These are phyloP conservation scores for Plebejus anna DNA, from an alignment of 2,888 invertebrate species.

Conservation along the genomic window DNA sequence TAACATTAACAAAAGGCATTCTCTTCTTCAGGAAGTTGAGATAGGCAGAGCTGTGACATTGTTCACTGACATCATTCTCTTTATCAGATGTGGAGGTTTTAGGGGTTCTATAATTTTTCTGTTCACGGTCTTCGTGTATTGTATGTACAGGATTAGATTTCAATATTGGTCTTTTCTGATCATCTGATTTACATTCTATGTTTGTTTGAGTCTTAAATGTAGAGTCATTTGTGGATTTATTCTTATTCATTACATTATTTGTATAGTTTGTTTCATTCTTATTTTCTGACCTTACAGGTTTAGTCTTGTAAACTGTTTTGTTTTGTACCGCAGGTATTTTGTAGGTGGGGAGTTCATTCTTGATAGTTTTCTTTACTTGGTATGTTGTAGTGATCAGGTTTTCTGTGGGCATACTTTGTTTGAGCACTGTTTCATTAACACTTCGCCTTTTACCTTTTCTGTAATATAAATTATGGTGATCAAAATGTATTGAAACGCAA, in stretches of 20 bases:
- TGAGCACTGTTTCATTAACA: conserved; percentile 38
- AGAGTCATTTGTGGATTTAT: background rate
- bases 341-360: background rate
- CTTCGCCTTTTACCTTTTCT: conserved; percentile 68
- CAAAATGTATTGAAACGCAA: background rate
- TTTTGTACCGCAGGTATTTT: background rate
- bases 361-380: conserved; percentile 11
- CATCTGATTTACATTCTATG: background rate
- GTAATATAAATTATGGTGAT: conserved; percentile 33
- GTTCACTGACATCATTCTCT: conserved; percentile 4
- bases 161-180: background rate
- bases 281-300: background rate
- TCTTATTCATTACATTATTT: background rate
- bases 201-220: background rate
- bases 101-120: background rate
- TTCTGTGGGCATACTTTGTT: conserved; percentile 24
- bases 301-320: background rate
- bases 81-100: conserved; percentile 14
- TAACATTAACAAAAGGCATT: conserved; percentile 39
- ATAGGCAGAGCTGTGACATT: conserved; percentile 40
- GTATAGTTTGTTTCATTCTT: background rate
- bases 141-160: background rate
- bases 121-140: background rate
- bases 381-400: conserved; percentile 44
- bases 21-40: conserved; percentile 53